Evolutionary conservation across 2,888 invertebrate genomes (phyloP).

Genomic region (Microdon myrmicae): DNA sequence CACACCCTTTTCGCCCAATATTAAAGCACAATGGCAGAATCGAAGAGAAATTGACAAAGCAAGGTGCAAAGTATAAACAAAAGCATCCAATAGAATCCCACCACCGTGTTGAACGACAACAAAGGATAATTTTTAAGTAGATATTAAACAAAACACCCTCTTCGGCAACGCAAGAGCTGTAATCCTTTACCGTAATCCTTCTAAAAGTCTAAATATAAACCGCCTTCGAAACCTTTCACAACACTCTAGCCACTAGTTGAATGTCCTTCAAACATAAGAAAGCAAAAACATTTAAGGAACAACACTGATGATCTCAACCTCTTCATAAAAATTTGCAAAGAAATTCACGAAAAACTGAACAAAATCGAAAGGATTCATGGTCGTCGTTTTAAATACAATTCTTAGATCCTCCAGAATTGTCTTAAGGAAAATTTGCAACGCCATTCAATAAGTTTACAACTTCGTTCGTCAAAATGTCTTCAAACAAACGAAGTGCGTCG

Average conservation of each 20-base stretch:
- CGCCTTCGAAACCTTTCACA: constrained; percentile 59
- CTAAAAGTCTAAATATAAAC: constrained; percentile 65
- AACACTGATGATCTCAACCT: background rate
- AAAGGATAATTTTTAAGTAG: constrained; percentile 5
- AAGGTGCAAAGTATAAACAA: constrained; percentile 18
- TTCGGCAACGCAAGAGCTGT: constrained; percentile 50
- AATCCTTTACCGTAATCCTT: constrained; percentile 66
- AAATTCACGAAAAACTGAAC: background rate
- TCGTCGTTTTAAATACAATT: constrained; percentile 7
- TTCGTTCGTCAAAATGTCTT: no score
- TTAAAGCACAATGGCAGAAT: background rate
- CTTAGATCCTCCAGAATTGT: constrained; percentile 2
- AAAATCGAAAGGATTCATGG: constrained; percentile 23
- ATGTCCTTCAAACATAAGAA: background rate
- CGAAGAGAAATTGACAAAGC: constrained; percentile 1
- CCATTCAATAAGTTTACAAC: constrained; percentile 3
- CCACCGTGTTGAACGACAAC: background rate
- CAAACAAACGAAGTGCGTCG: constrained; percentile 1
- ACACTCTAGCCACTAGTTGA: background rate
- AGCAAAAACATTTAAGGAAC: constrained; percentile 4
- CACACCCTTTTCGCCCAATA: background rate
- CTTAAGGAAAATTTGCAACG: background rate
- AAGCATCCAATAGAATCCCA: background rate
- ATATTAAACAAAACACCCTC: constrained; percentile 30
- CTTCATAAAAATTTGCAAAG: constrained; percentile 37